Evolutionary conservation across 2,888 invertebrate species (phyloP).

Genomic region (Alloscopus bannaensis): DNA sequence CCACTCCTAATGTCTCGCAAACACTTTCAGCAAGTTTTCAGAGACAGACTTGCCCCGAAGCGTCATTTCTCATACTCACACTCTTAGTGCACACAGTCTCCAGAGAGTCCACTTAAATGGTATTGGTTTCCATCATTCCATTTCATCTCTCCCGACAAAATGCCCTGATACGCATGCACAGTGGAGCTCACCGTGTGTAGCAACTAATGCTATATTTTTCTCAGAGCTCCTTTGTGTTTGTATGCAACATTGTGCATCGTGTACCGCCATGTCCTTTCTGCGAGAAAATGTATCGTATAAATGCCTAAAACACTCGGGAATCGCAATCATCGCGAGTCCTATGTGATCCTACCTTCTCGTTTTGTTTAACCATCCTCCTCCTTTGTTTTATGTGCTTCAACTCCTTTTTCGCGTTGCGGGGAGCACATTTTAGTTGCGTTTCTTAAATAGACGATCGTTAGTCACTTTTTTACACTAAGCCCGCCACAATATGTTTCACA

Average conservation of each 20-base stretch:
- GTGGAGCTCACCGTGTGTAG: background rate
- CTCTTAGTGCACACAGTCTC: conserved; percentile 5
- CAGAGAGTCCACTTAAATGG: conserved; percentile 19
- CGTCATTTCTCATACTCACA: conserved; percentile 25
- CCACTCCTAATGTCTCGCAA: background rate
- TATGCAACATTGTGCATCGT: background rate
- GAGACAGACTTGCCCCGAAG: conserved; percentile 39
- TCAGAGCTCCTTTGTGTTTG: background rate
- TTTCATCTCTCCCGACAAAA: background rate
- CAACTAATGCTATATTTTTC: background rate
- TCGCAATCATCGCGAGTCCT: too few species aligned
- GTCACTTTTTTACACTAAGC: conserved; percentile 27
- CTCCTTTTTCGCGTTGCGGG: background rate
- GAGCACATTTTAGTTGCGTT: conserved; percentile 51
- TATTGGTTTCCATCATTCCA: conserved; percentile 28
- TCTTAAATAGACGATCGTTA: conserved; percentile 56
- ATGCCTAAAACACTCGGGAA: background rate
- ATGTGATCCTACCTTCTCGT: background rate
- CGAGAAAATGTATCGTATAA: background rate
- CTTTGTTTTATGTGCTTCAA: background rate
- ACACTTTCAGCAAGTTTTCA: background rate
- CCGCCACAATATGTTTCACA: conserved; percentile 36
- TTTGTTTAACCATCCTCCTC: conserved; percentile 6
- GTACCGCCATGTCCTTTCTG: background rate
- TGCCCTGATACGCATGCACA: conserved; percentile 19